Conservation (phyloP, 2,113 vertebrate species). For the Saiga tatarica region DNA sequence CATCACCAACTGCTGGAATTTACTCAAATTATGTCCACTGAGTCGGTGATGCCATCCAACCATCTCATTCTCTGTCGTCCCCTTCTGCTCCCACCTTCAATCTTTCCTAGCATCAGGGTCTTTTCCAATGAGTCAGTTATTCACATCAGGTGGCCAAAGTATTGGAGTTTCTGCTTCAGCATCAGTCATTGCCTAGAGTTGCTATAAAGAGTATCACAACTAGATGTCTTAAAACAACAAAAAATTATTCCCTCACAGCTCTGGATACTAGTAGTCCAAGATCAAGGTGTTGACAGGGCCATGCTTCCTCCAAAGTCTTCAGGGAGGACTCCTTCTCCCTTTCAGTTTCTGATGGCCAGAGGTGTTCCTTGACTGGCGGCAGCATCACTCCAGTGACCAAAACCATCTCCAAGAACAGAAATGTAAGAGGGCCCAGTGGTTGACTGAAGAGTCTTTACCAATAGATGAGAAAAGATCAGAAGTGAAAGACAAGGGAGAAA, state of each 20-base stretch:
- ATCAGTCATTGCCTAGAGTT: not conserved
- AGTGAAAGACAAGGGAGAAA: not conserved
- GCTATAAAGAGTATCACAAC: not conserved
- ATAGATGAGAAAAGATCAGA: not conserved
- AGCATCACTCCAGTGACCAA: not conserved
- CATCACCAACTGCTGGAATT: too few relatives aligned
- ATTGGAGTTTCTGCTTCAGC: too few relatives aligned
- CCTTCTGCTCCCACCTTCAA: accelerated
- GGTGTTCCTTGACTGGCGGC: not conserved
- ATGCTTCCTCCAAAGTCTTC: not conserved
- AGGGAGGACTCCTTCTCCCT: accelerated
- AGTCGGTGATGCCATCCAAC: too few relatives aligned
- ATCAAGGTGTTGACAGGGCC: not conserved
- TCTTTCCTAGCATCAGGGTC: too few relatives aligned
- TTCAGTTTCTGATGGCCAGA: not conserved
- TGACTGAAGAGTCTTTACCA: not conserved
- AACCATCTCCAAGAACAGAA: not conserved
- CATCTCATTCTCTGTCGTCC: too few relatives aligned
- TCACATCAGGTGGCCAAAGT: too few relatives aligned
- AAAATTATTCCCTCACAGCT: not conserved
- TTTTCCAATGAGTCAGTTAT: too few relatives aligned
- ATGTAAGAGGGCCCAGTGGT: not conserved
- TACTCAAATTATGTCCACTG: too few relatives aligned
- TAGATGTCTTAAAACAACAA: not conserved
- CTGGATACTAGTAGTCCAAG: not conserved